Evolutionary conservation across 1,140 invertebrate species (phyloP), one percentile per base, ranked within the genome.

Genomic region (Conus betulinus): DNA sequence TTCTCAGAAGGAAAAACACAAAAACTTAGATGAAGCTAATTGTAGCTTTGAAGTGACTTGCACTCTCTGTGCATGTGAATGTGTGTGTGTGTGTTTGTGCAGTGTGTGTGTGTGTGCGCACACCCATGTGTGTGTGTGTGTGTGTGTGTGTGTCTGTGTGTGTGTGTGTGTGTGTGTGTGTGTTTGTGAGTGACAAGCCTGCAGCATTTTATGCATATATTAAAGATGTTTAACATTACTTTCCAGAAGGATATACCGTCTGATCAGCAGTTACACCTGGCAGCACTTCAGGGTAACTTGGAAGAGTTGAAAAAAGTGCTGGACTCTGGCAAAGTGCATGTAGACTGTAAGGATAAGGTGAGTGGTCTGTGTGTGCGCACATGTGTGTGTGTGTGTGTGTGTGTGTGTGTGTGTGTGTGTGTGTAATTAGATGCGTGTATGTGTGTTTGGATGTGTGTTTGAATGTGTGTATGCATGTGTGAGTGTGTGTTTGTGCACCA

Each of bases 301-400:
- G 96, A 97, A 63, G 96, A 96, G 79, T 96, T 99, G 84, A 96
- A 96, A 85, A 96, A 97, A 91, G 96, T 98, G n/a, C 96, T 99
- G 87, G 98, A 98, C 94, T 98, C 97, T 81, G 98, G 98, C 84
- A 97, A 98, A 92, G 98, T 99, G 74, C 98, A 98, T 96, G 98
- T 99, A 60, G 98, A 99, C 95, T 98, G 97, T 91, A 97, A 97
- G 94, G 98, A 99, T 95, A 97, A 98, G 97, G 98, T 98, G 95
- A 96, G 95, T 94, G 60, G 13, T 17, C 7, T 27, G 55, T 84
- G 53, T 55, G 15, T 52, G 27, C 52, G 52, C 52, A 39, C 3
- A 2, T 11, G 39, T 78, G 76, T 51, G 67, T 71, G 67, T 71
- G 67, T 71, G 67, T 71, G 67, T 71, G 67, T 71, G 67, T 71